phyloP scores from a whole-genome alignment of 2,797 vertebrate genomes.

The Pagetopsis macropterus region DNA sequence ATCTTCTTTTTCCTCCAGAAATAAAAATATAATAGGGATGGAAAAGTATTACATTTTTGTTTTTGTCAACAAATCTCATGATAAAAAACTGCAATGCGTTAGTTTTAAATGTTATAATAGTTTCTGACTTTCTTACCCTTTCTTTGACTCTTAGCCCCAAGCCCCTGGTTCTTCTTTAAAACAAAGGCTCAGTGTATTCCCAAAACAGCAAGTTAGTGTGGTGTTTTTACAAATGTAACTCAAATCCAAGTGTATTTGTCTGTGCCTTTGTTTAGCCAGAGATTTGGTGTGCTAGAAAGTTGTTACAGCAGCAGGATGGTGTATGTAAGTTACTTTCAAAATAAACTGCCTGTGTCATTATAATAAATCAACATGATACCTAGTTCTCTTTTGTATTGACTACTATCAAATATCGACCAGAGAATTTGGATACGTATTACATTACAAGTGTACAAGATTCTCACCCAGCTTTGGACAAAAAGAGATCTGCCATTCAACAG shows the following conservation, averaged over 20 bases:
- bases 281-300: conserved; percentile 1
- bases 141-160: not conserved
- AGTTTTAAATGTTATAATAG: not conserved
- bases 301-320: not conserved
- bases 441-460: not conserved
- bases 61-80: conserved; percentile 4
- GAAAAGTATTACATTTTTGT: conserved; percentile 10
- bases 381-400: not conserved
- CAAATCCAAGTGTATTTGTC: conserved; percentile 4
- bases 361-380: not conserved
- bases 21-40: not conserved
- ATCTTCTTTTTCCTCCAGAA: not conserved
- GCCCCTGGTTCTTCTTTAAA: not conserved
- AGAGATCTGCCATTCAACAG: too few relatives aligned
- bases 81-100: not conserved
- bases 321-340: not conserved
- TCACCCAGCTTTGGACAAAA: too few relatives aligned
- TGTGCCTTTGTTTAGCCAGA: not conserved
- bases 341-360: not conserved
- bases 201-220: not conserved
- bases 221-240: conserved; percentile 10
- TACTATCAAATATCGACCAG: too few relatives aligned
- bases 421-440: not conserved
- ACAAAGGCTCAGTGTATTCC: conserved; percentile 5
- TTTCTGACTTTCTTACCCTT: not conserved